Evolutionary conservation across 1,140 invertebrate species (phyloP).

Genomic region (Hermetia illucens): DNA sequence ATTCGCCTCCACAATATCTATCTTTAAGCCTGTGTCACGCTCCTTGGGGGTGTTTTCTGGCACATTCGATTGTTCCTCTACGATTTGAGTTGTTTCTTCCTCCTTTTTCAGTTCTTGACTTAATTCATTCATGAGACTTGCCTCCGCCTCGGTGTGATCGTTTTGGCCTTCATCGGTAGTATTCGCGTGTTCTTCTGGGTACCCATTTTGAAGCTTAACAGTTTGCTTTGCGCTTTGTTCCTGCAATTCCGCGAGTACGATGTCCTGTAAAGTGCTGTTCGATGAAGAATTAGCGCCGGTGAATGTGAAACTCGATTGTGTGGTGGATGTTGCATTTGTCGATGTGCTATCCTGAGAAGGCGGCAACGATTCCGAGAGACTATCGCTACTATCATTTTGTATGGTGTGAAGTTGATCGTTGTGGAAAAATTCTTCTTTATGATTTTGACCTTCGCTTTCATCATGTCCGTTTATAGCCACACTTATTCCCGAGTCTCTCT

Average conservation of each 20-base stretch:
- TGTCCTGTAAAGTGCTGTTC: constrained; percentile 3
- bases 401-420: background rate
- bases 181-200: background rate
- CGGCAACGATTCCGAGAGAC: constrained; percentile 3
- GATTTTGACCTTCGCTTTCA: background rate
- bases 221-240: background rate
- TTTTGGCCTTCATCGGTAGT: too few species aligned
- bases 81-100: background rate
- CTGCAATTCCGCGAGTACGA: background rate
- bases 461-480: too few species aligned
- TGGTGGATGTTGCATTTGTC: background rate
- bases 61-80: background rate
- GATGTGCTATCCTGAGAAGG: constrained; percentile 3
- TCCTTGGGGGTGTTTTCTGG: background rate
- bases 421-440: background rate
- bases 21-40: background rate
- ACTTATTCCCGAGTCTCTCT: background rate
- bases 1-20: background rate
- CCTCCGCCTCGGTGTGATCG: too few species aligned
- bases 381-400: background rate
- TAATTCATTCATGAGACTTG: background rate
- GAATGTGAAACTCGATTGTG: constrained; percentile 1
- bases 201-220: background rate
- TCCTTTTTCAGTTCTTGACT: background rate
- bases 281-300: background rate